These are phyloP conservation scores for Polymixis lichenea DNA, from an alignment of 2,888 invertebrate species.

Conservation along the genomic window DNA sequence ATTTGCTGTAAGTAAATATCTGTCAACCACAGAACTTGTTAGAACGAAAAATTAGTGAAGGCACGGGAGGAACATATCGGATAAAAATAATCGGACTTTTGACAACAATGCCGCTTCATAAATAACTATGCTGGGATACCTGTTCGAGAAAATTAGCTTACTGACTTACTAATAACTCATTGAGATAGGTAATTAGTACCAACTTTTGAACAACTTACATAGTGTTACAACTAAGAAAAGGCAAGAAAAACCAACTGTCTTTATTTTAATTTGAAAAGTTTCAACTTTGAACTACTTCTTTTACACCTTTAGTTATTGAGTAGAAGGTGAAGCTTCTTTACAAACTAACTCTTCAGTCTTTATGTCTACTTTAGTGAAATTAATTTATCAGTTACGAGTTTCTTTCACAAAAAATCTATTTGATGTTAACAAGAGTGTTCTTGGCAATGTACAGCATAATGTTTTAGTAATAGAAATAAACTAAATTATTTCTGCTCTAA, in stretches of 20 bases:
- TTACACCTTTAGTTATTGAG: slow-evolving; percentile 37
- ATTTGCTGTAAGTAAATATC: slow-evolving; percentile 58
- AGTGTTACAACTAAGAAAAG: slow-evolving; percentile 6
- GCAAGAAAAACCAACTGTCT: slow-evolving; percentile 28
- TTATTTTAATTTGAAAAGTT: slow-evolving; percentile 59
- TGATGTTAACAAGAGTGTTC: not conserved
- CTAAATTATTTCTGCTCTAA: not conserved
- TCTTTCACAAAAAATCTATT: not conserved
- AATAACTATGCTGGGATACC: not conserved
- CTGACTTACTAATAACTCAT: slow-evolving; percentile 14
- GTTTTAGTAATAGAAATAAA: not conserved
- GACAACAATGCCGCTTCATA: too few relatives aligned
- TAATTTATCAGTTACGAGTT: slow-evolving; percentile 18
- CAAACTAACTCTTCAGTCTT: slow-evolving; percentile 17
- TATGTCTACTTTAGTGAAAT: slow-evolving; percentile 19
- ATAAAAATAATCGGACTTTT: not conserved
- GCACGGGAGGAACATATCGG: not conserved
- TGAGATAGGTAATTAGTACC: slow-evolving; percentile 19
- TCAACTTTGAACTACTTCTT: slow-evolving; percentile 32
- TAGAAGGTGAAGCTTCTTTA: slow-evolving; percentile 25
- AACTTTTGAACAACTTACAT: slow-evolving; percentile 22
- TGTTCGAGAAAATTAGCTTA: not conserved
- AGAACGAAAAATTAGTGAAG: not conserved
- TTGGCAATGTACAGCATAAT: not conserved
- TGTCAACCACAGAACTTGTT: slow-evolving; percentile 15